Base-by-base conservation (phyloP, 2,797 vertebrate genomes). In the Amblyopsis hoosieri region DNA sequence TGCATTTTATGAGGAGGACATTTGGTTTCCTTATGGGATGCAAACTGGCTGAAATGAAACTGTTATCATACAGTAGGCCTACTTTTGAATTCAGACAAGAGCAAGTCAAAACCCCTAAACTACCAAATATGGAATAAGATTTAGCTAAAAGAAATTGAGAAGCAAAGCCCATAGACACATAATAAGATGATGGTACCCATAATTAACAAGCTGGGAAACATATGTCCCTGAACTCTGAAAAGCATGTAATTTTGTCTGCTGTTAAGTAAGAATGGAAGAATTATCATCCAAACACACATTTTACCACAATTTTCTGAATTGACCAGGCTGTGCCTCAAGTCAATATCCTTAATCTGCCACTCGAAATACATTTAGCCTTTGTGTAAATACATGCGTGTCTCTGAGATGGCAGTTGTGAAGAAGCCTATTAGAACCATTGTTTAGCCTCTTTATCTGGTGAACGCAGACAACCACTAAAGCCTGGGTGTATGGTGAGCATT, bases 251-350 rank as follows among this genome's bases (percentile, higher is more conserved):
- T 80, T 81, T 47, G 77, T 88, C 72, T 3, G 61, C 76, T 69
- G 80, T 82, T 76, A 51, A 90, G 84, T 88, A 78, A 87, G 82
- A 91, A 89, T 86, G 81, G 77, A 53, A 68, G 76, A 91, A 93
- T 94, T 95, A 94, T 94, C 93, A 81, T 73, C 82, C 88, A 84
- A 91, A 89, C 90, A 86, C 91, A 95, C 90, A 94, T 93, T 91
- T 42, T 81, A 75, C 58, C 65, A 85, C 79, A 86, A 85, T 90
- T 92, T 89, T 91, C 85, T 83, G 60, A 72, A 76, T 66, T 74
- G 74, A 95, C 93, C 95, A 94, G 91, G 78, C 65, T 79, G 70
- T 71, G 85, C 75, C 90, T 76, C 81, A 77, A 87, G 87, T 87
- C 89, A 82, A 87, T 66, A 84, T 79, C 85, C 84, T 84, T 91